Conservation (phyloP, 2,797 vertebrate genomes). For the Malacoctenus gilli region DNA sequence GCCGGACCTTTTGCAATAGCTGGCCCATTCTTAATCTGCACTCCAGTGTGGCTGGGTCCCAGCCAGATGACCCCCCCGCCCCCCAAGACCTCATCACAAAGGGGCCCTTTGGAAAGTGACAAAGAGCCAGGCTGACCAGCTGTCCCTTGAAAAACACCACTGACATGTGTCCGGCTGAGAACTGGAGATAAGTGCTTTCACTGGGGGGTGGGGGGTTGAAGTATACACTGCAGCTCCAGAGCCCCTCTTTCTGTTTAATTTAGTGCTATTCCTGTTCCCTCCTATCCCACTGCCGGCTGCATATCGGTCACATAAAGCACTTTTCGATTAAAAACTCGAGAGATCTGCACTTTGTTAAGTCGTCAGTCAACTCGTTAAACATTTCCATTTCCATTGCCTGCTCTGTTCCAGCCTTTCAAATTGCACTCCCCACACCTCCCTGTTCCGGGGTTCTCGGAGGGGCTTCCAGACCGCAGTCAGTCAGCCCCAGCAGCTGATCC, state of each 20-base stretch:
- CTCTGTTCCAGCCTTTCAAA: conserved; percentile 11
- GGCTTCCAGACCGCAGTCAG: conserved; percentile 10
- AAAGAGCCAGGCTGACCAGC: conserved; percentile 60
- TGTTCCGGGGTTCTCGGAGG: conserved; percentile 12
- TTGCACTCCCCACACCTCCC: conserved; percentile 17
- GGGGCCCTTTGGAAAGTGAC: conserved; percentile 44
- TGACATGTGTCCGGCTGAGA: conserved; percentile 23
- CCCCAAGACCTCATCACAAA: conserved; percentile 58
- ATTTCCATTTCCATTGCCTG: conserved; percentile 8
- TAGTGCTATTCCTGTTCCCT: neutral
- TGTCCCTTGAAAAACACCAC: conserved; percentile 50
- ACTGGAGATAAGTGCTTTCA: conserved; percentile 17
- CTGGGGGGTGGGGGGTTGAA: too few relatives aligned
- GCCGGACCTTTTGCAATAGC: conserved; percentile 35
- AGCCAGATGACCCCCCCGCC: conserved; percentile 50
- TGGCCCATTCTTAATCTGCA: conserved; percentile 33
- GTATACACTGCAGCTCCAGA: conserved; percentile 1
- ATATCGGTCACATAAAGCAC: too few relatives aligned
- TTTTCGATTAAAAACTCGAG: too few relatives aligned
- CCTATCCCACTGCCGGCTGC: too few relatives aligned
- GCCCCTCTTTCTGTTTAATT: neutral
- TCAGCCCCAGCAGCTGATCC: too few relatives aligned
- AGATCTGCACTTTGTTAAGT: too few relatives aligned
- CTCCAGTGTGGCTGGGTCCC: conserved; percentile 38
- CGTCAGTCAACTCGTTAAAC: too few relatives aligned